Evolutionary conservation across 2,113 vertebrate genomes (phyloP).

Genomic region (Hemibagrus wyckioides): DNA sequence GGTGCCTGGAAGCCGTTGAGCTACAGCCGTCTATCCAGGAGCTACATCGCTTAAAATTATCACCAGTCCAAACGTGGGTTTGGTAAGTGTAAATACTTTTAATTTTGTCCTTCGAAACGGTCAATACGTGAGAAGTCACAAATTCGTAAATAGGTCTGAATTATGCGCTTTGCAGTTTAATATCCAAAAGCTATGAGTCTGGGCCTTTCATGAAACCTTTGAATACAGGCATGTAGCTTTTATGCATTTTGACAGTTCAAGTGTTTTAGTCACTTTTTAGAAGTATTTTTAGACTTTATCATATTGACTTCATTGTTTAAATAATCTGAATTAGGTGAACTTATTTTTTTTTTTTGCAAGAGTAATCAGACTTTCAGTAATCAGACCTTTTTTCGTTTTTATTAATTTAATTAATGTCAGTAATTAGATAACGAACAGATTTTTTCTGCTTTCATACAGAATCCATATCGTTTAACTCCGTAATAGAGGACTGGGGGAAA

Average conservation of each 20-base stretch:
- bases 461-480: background rate
- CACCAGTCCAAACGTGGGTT: conserved; percentile 30
- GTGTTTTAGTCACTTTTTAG: background rate
- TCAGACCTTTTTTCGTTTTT: too few relatives aligned
- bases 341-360: background rate
- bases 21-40: conserved; percentile 42
- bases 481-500: background rate
- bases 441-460: background rate
- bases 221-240: too few relatives aligned
- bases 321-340: background rate
- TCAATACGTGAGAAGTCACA: background rate
- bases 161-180: background rate
- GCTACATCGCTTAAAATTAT: conserved; percentile 47
- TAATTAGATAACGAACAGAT: background rate
- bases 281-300: background rate
- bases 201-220: background rate
- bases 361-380: too few relatives aligned
- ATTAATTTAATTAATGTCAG: background rate
- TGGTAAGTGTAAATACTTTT: conserved; percentile 49
- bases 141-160: background rate
- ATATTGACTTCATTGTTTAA: background rate
- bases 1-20: conserved; percentile 38
- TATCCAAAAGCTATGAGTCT: background rate
- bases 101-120: background rate
- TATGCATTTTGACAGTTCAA: background rate